These are phyloP conservation scores for Thalassoma bifasciatum DNA, from an alignment of 2,113 vertebrate species.

Conservation along the genomic window DNA sequence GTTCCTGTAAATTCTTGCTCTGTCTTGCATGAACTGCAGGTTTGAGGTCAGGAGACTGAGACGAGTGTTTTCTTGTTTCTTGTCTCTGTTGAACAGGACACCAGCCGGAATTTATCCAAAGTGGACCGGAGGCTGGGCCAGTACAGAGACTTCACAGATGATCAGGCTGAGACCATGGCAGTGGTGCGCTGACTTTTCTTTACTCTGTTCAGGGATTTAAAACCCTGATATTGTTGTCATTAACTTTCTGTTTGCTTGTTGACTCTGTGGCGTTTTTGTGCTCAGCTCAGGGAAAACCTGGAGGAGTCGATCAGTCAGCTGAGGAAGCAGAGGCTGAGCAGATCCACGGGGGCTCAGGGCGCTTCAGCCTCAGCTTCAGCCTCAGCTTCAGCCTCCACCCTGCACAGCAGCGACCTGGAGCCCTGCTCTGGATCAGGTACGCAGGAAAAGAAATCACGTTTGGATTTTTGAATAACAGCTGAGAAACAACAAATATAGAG, in stretches of 20 bases:
- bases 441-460: background rate
- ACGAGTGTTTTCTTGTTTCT: too few species aligned
- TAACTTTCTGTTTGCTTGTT: background rate
- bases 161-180: conserved; percentile 89
- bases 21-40: too few species aligned
- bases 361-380: conserved; percentile 88
- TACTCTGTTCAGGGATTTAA: background rate
- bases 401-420: conserved; percentile 91
- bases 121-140: conserved; percentile 93
- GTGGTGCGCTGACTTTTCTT: conserved; percentile 80
- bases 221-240: too few species aligned
- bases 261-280: background rate
- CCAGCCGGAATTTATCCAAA: conserved; percentile 89
- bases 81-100: conserved; percentile 86
- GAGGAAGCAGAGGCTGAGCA: conserved; percentile 83
- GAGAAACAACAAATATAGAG: too few species aligned
- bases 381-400: conserved; percentile 89
- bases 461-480: too few species aligned
- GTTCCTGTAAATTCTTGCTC: too few species aligned
- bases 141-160: conserved; percentile 89
- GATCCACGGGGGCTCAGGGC: conserved; percentile 79
- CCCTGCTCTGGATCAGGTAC: conserved; percentile 82
- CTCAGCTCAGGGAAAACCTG: conserved; percentile 90
- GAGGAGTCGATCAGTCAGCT: conserved; percentile 91
- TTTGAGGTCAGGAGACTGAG: too few species aligned